Conservation (phyloP, 2,888 invertebrate species). For the Dascillus cervinus region DNA sequence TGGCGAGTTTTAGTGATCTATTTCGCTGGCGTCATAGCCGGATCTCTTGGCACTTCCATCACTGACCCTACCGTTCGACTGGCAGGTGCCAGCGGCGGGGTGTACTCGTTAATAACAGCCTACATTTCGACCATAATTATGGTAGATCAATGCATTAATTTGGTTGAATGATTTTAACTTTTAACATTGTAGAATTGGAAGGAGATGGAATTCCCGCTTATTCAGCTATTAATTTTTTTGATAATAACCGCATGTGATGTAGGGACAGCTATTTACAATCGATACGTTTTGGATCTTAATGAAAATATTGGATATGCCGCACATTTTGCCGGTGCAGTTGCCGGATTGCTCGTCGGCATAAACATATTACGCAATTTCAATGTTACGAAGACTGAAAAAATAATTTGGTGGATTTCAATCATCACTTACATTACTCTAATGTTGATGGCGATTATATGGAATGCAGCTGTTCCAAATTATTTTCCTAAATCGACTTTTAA, state of each 20-base stretch:
- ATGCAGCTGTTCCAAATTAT: slow-evolving; percentile 39
- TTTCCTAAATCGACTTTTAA: too few species aligned
- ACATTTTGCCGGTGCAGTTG: slow-evolving; percentile 85
- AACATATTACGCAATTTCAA: slow-evolving; percentile 55
- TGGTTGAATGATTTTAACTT: slow-evolving; percentile 2
- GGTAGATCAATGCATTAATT: slow-evolving; percentile 42
- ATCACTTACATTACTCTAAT: slow-evolving; percentile 44
- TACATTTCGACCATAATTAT: slow-evolving; percentile 87
- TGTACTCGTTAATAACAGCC: slow-evolving; percentile 88
- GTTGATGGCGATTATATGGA: slow-evolving; percentile 48
- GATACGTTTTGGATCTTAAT: slow-evolving; percentile 62
- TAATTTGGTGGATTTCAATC: slow-evolving; percentile 52
- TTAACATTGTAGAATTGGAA: slow-evolving; percentile 74
- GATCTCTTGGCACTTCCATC: slow-evolving; percentile 74
- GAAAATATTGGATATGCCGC: slow-evolving; percentile 90
- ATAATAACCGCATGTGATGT: slow-evolving; percentile 77
- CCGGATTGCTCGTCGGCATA: slow-evolving; percentile 67
- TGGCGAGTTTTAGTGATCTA: slow-evolving; percentile 84
- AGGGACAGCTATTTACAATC: slow-evolving; percentile 83
- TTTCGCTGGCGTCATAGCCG: slow-evolving; percentile 75
- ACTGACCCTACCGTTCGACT: slow-evolving; percentile 71
- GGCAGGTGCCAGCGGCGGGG: slow-evolving; percentile 92
- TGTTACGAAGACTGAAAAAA: slow-evolving; percentile 51
- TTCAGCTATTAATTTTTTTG: slow-evolving; percentile 76
- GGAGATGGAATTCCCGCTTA: slow-evolving; percentile 90